Base-by-base conservation (phyloP, 1,140 invertebrate species). In the Piezodorus guildinii region DNA sequence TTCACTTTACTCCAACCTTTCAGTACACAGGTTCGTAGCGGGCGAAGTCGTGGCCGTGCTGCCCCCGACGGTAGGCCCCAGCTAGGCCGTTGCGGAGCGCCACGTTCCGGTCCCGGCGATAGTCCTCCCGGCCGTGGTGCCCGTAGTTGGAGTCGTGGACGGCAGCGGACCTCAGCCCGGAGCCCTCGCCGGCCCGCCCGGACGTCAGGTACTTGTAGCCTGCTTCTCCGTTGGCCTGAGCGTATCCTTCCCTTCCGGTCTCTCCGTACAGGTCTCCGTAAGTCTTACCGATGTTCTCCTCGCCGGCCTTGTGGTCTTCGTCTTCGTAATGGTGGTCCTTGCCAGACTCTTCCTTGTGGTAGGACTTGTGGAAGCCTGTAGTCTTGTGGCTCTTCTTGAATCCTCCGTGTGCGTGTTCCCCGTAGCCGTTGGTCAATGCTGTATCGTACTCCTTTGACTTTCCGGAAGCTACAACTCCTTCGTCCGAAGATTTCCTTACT, bases 311-410 rank as follows among this genome's bases (percentile, higher is more conserved):
- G 70, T 85, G 80, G 14, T 78, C 79, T 49, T 85, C 82, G 70
- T 86, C 85, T 70, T 86, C 86, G 74, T 85, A 86, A 65, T 82
- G 80, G 59, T 84, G 82, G 67, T 85, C 81, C 70, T 86, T 86
- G 70, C 85, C 85, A 75, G 79, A 86, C 71, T 87, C 85, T 69
- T 86, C 83, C 73, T 87, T 87, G 73, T 80, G 78, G 71, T 83
- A 85, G 2, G 84, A 79, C 67, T 86, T 86, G 73, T 85, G 84
- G 73, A 80, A 87, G 17, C 85, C 85, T 5, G 78, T 83, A 8
- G 83, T 81, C 63, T 83, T 83, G 60, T 83, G 79, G 2, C 84
- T 84, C 69, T 86, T 86, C 70, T 83, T 83, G 73, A 81, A 79
- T n/a, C 65, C 65, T 30, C 16, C 49, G 25, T 16, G 56, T 12